phyloP scores from a whole-genome alignment of 2,113 vertebrate genomes.

The Rhodinocichla rosea region DNA sequence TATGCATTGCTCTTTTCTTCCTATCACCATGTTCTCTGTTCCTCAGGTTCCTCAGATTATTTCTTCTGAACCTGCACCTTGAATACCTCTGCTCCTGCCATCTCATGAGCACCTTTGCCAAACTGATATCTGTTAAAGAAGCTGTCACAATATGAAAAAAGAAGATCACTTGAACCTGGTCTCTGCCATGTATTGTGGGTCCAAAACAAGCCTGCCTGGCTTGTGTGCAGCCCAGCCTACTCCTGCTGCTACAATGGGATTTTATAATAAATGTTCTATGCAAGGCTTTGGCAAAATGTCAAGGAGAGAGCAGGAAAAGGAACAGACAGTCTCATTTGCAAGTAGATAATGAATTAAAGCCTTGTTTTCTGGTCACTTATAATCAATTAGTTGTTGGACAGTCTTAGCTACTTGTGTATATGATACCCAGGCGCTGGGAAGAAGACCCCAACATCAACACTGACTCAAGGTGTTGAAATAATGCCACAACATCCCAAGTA shows the following conservation, averaged over 20 bases:
- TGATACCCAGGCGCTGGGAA: background rate
- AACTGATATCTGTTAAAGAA: background rate
- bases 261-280: background rate
- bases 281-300: background rate
- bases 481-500: background rate
- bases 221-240: background rate
- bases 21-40: background rate
- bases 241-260: background rate
- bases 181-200: fast-evolving
- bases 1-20: background rate
- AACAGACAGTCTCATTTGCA: background rate
- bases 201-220: background rate
- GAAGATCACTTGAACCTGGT: background rate
- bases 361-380: background rate
- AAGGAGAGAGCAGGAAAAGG: background rate
- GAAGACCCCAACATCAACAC: background rate
- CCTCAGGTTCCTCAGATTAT: background rate
- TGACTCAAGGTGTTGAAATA: background rate
- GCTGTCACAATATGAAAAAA: background rate
- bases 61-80: background rate
- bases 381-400: background rate
- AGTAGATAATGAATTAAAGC: background rate
- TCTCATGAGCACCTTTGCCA: background rate
- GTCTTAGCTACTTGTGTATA: background rate
- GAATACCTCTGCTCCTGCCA: background rate